These are phyloP conservation scores for Apteryx mantelli DNA, from an alignment of 2,113 vertebrate genomes.

Conservation along the genomic window DNA sequence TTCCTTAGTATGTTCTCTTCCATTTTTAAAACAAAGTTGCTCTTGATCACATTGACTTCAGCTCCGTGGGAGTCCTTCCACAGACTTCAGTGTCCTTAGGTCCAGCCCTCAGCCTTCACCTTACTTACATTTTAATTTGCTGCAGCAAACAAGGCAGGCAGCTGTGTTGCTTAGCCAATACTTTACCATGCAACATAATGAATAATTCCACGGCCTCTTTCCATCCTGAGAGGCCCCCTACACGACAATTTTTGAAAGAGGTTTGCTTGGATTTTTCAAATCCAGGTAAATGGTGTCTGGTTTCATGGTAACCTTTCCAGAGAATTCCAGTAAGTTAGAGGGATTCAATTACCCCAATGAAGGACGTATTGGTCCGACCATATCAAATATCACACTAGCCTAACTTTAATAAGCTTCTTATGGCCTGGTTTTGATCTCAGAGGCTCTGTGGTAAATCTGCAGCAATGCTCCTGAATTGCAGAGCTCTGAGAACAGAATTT, in stretches of 20 bases:
- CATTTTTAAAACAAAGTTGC: constrained; percentile 3
- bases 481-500: not conserved
- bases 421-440: not conserved
- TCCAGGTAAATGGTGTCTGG: not conserved
- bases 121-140: not conserved
- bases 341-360: not conserved
- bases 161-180: not conserved
- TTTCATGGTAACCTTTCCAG: not conserved
- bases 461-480: not conserved
- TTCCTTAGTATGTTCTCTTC: not conserved
- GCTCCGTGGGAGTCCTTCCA: too few species aligned
- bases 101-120: not conserved
- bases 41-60: not conserved
- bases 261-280: not conserved
- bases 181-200: not conserved
- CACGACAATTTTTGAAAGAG: not conserved
- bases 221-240: not conserved
- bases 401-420: not conserved
- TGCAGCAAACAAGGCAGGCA: not conserved
- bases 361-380: not conserved
- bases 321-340: not conserved
- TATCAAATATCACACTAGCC: not conserved
- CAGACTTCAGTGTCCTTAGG: not conserved
- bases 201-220: not conserved
- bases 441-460: not conserved